Base-by-base conservation (phyloP, 2,113 vertebrate species). In the Ammodytes marinus region DNA sequence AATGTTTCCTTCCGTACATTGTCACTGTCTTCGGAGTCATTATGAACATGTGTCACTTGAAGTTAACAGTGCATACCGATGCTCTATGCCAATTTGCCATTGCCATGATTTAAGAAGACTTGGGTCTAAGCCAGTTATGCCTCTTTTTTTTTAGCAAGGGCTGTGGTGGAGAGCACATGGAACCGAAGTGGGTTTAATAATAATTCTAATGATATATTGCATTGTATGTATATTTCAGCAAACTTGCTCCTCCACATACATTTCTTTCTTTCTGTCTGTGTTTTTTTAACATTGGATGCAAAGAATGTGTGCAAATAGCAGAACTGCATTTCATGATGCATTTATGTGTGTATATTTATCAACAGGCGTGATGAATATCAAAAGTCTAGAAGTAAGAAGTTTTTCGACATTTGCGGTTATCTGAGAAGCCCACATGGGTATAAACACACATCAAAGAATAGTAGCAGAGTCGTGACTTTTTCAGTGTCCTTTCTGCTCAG, bases 1-100 rank as follows among this genome's bases (percentile, higher is more conserved):
- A 79, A 84, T 54, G 68, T 19, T 67, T 82, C 89, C 65, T 27
- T 27, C 67, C 69, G 67, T 27, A 46, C 58, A 8, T 50, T 54
- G 53, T 63, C 8, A 13, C 42, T 35, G 47, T 76, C 63, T 80
- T 52, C 74, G 61, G 39, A 61, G 53, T 74, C 77, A 77, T 64
- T 58, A 88, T 80, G 71, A 79, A 35, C 55, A 12, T 15, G 74
- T 82, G 67, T 66, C 67, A 50, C 27, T 58, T 10, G 39, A 76
- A 65, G 37, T 76, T 60, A 55, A 57, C 52, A 11, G 15, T 43
- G 12, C 50, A 74, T 5, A 49, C 15, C 11, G 8, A 27, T 37
- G 4, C n/a, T 58, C 12, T 0, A 54, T 8, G 7, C 13, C 37
- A 14, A 27, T 54, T 45, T 8, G 7, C 13, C 37, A 14, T 39